Base-by-base conservation (phyloP, 2,113 vertebrate genomes). In the Peromyscus polionotus region DNA sequence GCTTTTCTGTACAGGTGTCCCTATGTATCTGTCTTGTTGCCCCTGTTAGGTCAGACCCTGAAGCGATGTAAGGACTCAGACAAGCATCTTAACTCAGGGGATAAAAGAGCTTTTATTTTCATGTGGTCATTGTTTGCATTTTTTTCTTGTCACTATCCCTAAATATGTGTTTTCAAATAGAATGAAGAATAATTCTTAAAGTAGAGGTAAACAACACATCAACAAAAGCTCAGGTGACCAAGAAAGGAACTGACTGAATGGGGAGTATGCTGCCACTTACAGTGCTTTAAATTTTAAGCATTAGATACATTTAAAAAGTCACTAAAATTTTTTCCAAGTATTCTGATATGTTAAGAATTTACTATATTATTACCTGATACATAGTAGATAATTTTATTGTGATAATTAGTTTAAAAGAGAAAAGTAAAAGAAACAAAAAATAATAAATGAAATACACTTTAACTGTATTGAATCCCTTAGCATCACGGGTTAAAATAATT, bases 201-300 rank as follows among this genome's bases (percentile, higher is more conserved):
- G 63, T 7, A 93, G 48, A 89, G 48, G 0, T 96, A 59, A 95
- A 91, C 65, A 77, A 59, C 20, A 7, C 33, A 51, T 24, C 14
- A 87, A 73, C 4, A 65, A 94, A 88, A 86, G 59, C 48, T 96
- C 17, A 67, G 24, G 61, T 61, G 57, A 54, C 12, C 20, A 88
- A 48, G 26, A 12, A 73, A 59, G n/a, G 68, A 59, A 59, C 19
- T 33, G 42, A 84, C 0, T 54, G 19, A 24, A 96, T 80, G 42
- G 36, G 95, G 45, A 51, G 22, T n/a, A 61, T 67, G 59, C 42
- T 57, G 31, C 8, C 85, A 88, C 3, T 33, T 8, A 65, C 0
- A 48, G 59, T 93, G 42, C 12, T 63, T 76, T 88, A 87, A 96
- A 81, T 95, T 93, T 91, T 95, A 95, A 95, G 93, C 63, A 86